Evolutionary conservation across 2,888 invertebrate genomes (phyloP).

Genomic region (Drosophila pegasa): DNA sequence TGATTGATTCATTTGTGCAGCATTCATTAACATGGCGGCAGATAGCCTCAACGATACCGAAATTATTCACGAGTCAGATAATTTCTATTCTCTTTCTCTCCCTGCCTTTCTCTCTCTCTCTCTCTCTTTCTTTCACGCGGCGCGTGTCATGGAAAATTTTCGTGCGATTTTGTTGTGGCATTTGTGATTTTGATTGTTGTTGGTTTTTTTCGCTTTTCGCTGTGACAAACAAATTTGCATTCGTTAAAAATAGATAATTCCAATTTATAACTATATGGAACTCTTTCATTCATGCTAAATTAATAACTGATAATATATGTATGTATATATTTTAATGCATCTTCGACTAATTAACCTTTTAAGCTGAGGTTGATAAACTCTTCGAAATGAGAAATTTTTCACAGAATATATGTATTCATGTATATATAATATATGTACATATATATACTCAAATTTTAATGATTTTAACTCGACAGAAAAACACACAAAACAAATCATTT

Average conservation of each 20-base stretch:
- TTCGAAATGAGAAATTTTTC: constrained; percentile 5
- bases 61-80: constrained; percentile 4
- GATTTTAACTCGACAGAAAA: constrained; percentile 1
- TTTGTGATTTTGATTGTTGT: constrained; percentile 9
- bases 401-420: constrained; percentile 6
- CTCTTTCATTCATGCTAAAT: constrained; percentile 6
- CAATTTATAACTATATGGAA: constrained; percentile 16
- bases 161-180: constrained; percentile 22
- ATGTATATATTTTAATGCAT: constrained; percentile 45
- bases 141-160: constrained; percentile 61
- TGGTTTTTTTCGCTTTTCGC: not conserved
- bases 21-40: constrained; percentile 42
- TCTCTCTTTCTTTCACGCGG: constrained; percentile 8
- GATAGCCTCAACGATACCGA: constrained; percentile 16
- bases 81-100: constrained; percentile 13
- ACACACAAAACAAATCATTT: constrained; percentile 4
- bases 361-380: constrained; percentile 39
- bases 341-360: constrained; percentile 10
- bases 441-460: not conserved
- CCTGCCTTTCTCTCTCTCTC: not conserved
- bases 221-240: constrained; percentile 49
- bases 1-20: constrained; percentile 66
- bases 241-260: constrained; percentile 39
- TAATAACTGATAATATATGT: not conserved
- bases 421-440: not conserved